Percentiles rank a stretch among this genome's conserved stretches.
phyloP scores from a whole-genome alignment of 2,113 vertebrate species.

The Ameiurus melas region DNA sequence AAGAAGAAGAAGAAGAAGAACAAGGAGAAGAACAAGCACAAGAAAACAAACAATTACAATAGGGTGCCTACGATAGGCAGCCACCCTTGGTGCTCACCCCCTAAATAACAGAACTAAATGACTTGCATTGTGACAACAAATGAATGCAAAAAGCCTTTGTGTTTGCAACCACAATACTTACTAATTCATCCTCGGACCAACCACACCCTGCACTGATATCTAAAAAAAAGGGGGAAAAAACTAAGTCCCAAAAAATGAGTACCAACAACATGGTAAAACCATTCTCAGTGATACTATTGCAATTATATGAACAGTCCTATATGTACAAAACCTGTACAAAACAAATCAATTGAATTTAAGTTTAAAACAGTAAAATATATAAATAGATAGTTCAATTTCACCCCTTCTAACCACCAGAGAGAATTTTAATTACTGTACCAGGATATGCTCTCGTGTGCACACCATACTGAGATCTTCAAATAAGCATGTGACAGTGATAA shows the following conservation, averaged over 20 bases:
- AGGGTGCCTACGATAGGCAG: background rate
- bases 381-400: background rate
- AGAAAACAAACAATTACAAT: background rate
- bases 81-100: background rate
- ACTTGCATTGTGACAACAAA: background rate
- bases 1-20: background rate
- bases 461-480: background rate
- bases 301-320: background rate
- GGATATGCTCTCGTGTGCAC: background rate
- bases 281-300: background rate
- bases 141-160: background rate
- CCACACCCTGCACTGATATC: slow-evolving; percentile 57
- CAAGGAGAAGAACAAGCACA: background rate
- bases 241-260: no score
- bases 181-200: slow-evolving; percentile 73
- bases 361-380: background rate
- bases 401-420: background rate
- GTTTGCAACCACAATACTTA: slow-evolving; percentile 55
- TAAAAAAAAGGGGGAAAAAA: slow-evolving; percentile 43
- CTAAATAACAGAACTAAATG: background rate
- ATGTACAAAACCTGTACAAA: background rate
- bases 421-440: background rate
- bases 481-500: background rate
- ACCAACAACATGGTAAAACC: background rate
- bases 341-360: background rate